Evolutionary conservation across 2,113 vertebrate genomes (phyloP).

Genomic region (Nibea coibor): DNA sequence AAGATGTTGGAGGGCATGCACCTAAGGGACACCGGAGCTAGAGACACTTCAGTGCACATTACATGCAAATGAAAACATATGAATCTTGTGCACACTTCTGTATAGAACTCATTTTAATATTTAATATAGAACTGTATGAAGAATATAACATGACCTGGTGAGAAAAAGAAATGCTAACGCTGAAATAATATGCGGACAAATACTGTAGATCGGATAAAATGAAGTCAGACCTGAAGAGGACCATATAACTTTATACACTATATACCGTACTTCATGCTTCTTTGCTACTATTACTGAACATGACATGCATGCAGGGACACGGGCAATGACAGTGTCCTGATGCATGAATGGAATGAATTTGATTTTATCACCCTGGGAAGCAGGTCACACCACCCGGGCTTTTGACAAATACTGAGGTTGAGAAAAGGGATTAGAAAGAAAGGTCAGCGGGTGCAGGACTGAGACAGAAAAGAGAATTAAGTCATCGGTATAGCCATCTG

Average conservation of each 20-base stretch:
- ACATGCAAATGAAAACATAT: slow-evolving; percentile 20
- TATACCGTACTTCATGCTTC: background rate
- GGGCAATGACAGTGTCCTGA: background rate
- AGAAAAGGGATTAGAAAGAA: slow-evolving; percentile 69
- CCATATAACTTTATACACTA: background rate
- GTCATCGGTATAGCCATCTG: slow-evolving; percentile 63
- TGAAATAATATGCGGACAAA: background rate
- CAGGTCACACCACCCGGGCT: slow-evolving; percentile 41
- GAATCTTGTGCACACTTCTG: background rate
- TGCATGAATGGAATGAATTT: slow-evolving; percentile 52
- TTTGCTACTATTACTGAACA: slow-evolving; percentile 4
- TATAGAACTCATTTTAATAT: background rate
- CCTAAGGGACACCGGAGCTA: slow-evolving; percentile 12
- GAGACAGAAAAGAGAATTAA: slow-evolving; percentile 72
- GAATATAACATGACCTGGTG: background rate
- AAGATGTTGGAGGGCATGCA: slow-evolving; percentile 30
- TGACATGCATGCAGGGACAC: background rate
- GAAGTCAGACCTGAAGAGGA: background rate
- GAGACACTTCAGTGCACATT: slow-evolving; percentile 25
- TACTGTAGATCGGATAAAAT: background rate
- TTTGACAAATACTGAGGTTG: slow-evolving; percentile 70
- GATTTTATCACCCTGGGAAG: slow-evolving; percentile 66
- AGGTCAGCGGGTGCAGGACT: slow-evolving; percentile 69
- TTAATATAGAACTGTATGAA: background rate
- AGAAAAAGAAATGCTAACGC: background rate